Evolutionary conservation across 2,888 invertebrate genomes (phyloP), one percentile per base, ranked within the genome.

Genomic region (Leptopilina drosophilae): DNA sequence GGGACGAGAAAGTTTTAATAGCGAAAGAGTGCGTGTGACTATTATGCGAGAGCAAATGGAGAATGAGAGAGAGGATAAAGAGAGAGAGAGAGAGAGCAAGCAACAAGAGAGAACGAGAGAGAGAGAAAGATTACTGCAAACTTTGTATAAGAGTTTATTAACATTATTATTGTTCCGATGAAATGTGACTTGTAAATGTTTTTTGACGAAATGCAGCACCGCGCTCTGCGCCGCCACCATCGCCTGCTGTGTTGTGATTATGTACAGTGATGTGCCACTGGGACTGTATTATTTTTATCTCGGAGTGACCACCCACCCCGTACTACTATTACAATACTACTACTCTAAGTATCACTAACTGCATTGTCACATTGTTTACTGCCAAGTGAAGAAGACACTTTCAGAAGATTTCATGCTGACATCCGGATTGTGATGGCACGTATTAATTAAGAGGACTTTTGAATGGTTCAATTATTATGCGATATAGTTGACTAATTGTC

Each of bases 281-380:
- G 90, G 89, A 91, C 91, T 90, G 86, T 86, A 86, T 86, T 87
- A 86, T 86, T 69, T 56, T 85, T 87, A 90, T 88, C 42, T 33
- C 87, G 89, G 90, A 91, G 90, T 91, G 91, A 91, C 89, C 89
- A 89, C 87, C 90, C 89, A 90, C 90, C 90, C 90, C 90, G 91
- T 90, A 91, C 90, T 90, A 90, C 88, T 89, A 89, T 87, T 87
- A 88, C 88, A 87, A 84, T 85, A 83, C 78, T 84, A 89, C 86
- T 89, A 89, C 87, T 89, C 88, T 87, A 90, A 89, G 89, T 90
- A 91, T 89, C 89, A 90, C 91, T 90, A 73, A 91, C 90, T 91
- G 90, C 91, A 91, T 91, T 91, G 91, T 91, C 91, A 91, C 90
- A 90, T 91, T 91, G 90, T 91, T 91, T 86, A 91, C 91, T 91